Evolutionary conservation across 2,797 vertebrate species (phyloP).

Genomic region (Pitangus sulphuratus): DNA sequence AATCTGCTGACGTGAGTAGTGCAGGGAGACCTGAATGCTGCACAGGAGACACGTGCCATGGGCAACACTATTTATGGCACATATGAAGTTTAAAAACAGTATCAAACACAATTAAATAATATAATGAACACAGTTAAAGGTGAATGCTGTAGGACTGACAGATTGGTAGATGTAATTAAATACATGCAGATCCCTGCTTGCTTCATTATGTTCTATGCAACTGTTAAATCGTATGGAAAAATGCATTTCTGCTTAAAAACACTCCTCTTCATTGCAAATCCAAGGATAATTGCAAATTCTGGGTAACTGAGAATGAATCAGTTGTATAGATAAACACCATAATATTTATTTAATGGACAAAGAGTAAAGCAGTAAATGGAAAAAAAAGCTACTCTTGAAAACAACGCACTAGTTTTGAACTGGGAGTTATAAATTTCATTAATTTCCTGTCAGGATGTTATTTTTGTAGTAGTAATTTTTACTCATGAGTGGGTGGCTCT

Average conservation of each 20-base stretch:
- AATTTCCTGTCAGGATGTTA: not conserved
- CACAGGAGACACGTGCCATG: not conserved
- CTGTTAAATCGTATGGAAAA: not conserved
- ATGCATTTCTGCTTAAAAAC: not conserved
- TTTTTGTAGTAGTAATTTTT: not conserved
- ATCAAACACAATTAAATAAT: not conserved
- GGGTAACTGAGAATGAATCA: not conserved
- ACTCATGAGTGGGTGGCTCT: not conserved
- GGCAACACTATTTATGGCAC: not conserved
- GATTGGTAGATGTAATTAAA: not conserved
- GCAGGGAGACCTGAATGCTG: not conserved
- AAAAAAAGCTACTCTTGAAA: not conserved
- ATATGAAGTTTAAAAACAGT: not conserved
- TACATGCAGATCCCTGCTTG: not conserved
- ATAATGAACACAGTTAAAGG: slow-evolving; percentile 11
- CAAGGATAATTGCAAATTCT: not conserved
- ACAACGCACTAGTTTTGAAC: not conserved
- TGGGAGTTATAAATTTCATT: not conserved
- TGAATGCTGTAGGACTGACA: not conserved
- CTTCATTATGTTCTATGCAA: not conserved
- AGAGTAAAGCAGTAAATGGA: not conserved
- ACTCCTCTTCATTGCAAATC: not conserved
- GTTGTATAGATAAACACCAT: not conserved
- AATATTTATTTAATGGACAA: slow-evolving; percentile 6
- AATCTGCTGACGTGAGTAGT: not conserved